Evolutionary conservation across 2,888 invertebrate species (phyloP).

Genomic region (Tuberolachnus salignus): DNA sequence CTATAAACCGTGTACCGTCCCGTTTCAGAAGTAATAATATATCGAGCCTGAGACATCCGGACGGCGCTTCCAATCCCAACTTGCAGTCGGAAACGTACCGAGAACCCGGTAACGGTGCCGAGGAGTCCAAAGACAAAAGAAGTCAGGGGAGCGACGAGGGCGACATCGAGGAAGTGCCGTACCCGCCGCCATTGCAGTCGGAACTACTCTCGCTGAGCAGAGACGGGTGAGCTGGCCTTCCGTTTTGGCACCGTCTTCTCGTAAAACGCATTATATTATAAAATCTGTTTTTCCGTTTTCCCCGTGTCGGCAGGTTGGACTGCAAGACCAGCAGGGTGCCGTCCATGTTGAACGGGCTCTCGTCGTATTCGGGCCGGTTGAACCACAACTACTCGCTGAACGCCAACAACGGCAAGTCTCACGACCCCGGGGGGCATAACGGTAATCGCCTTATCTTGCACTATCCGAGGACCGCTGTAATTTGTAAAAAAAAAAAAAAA

Average conservation of each 20-base stretch:
- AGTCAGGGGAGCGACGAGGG: conserved; percentile 58
- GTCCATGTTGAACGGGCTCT: conserved; percentile 47
- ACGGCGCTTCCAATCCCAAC: conserved; percentile 92
- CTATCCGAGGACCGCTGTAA: no score
- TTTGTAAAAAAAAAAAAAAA: no score
- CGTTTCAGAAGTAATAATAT: conserved; percentile 57
- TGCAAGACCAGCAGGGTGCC: conserved; percentile 45
- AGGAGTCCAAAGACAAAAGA: conserved; percentile 47
- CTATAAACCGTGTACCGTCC: background rate
- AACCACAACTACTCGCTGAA: conserved; percentile 38
- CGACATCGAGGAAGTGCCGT: conserved; percentile 59
- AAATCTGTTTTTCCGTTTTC: no score
- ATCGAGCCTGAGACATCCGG: conserved; percentile 78
- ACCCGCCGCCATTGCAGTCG: conserved; percentile 60
- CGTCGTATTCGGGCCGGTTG: conserved; percentile 31
- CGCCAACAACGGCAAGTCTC: conserved; percentile 45
- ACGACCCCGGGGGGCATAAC: conserved; percentile 57
- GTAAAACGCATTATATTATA: background rate
- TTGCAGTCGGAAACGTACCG: conserved; percentile 67
- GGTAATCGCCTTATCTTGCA: conserved; percentile 21
- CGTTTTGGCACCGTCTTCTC: background rate
- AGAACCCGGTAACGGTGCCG: conserved; percentile 59
- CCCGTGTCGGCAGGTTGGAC: conserved; percentile 36
- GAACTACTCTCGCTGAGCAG: conserved; percentile 59
- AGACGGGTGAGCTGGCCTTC: conserved; percentile 57